Base-by-base conservation (phyloP, 2,797 vertebrate genomes). In the Falco cherrug region DNA sequence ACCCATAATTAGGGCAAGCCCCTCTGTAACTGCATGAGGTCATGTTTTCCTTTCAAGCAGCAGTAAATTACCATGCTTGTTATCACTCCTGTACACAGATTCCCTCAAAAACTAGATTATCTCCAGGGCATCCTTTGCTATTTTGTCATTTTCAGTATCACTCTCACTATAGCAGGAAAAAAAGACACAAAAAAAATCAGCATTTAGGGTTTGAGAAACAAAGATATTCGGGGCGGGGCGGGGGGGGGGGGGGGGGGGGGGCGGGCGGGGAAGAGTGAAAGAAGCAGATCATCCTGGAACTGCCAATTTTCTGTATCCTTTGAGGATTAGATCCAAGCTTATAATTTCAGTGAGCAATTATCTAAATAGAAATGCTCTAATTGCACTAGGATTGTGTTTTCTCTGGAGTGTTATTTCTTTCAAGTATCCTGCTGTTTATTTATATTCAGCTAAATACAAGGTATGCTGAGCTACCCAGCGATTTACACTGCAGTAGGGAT, bases 381-480 rank as follows among this genome's bases (percentile, higher is more conserved):
- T 98, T 98, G 98, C 96, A 93, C 48, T 43, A 94, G 96, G 97
- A 98, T 98, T 96, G 57, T 95, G 96, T 98, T 98, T 97, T 97
- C 98, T 98, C 97, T 90, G 82, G 98, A 93, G 97, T 96, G 95
- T 96, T 96, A 81, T 96, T 97, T 97, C 96, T 97, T 97, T 96
- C 91, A 93, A 87, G 84, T 84, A 90, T 93, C 96, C 96, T 97
- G 97, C 95, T 98, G 97, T 98, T 98, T 98, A 97, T 97, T 98
- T 98, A 97, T 95, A 97, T 77, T 89, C 90, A 85, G 90, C 97
- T 97, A 97, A 97, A 97, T 95, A 95, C 96, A 97, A 97, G 92
- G 84, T 89, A 96, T 87, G 69, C 91, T 93, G 84, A 92, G 94
- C 95, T 93, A 95, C 82, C 35, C 39, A 51, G 84, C 19, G 79